Base-by-base conservation (phyloP, 92 coral and sea anemone genomes). In the Montipora capitata region DNA sequence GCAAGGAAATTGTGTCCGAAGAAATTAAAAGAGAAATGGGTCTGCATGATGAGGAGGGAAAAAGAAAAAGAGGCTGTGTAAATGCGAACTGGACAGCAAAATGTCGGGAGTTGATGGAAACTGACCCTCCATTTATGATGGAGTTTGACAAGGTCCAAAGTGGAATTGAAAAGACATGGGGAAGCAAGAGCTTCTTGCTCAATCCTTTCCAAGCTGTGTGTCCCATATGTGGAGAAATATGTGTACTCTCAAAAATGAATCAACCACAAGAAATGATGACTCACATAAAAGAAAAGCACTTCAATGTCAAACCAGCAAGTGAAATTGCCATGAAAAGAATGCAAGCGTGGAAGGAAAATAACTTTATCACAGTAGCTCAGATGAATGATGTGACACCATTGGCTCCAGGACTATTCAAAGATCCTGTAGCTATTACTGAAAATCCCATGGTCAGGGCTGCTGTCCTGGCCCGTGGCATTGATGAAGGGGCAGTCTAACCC, bases 201-300 rank as follows among this genome's bases (percentile, higher is more conserved):
- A 86, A 91, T 58, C 91, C 91, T 61, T 79, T 91, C 56, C 94
- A 91, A 64, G n/a, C n/a, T n/a, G n/a, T n/a, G n/a, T n/a, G n/a
- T n/a, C n/a, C n/a, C n/a, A n/a, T n/a, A n/a, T n/a, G n/a, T n/a
- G n/a, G n/a, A n/a, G n/a, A n/a, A n/a, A n/a, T n/a, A n/a, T n/a
- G n/a, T n/a, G n/a, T n/a, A n/a, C n/a, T n/a, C n/a, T n/a, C n/a
- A n/a, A n/a, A n/a, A n/a, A n/a, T n/a, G n/a, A n/a, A n/a, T n/a
- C n/a, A n/a, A n/a, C n/a, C n/a, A n/a, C n/a, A n/a, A n/a, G n/a
- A n/a, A n/a, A n/a, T n/a, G n/a, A n/a, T n/a, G n/a, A n/a, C n/a
- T n/a, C n/a, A n/a, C n/a, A n/a, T n/a, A n/a, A n/a, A n/a, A n/a
- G n/a, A n/a, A n/a, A n/a, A n/a, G n/a, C n/a, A n/a, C n/a, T 72